These are phyloP conservation scores for Thereva unica DNA, from an alignment of 2,888 invertebrate species.

Conservation along the genomic window DNA sequence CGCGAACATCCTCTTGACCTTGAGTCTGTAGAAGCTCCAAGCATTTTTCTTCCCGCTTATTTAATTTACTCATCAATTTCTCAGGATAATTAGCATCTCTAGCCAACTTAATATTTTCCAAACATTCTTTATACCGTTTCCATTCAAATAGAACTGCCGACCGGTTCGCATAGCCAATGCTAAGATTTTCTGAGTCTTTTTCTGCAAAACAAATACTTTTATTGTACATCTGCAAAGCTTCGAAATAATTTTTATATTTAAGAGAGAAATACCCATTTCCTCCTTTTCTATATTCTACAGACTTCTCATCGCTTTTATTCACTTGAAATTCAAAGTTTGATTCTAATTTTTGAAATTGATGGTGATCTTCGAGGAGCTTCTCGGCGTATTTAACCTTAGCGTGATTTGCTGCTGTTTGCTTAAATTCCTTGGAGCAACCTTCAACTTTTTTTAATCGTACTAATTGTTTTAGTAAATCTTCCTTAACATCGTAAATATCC, in stretches of 20 bases:
- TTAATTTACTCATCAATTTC: constrained; percentile 65
- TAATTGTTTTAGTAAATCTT: constrained; percentile 54
- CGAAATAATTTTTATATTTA: constrained; percentile 59
- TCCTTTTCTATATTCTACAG: constrained; percentile 62
- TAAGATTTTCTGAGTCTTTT: constrained; percentile 62
- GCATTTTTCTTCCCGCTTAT: constrained; percentile 64
- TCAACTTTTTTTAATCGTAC: constrained; percentile 53
- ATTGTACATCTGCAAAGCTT: constrained; percentile 64
- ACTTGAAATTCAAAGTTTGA: constrained; percentile 52
- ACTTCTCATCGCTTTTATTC: constrained; percentile 60
- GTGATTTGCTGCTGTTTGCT: constrained; percentile 52
- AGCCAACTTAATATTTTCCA: constrained; percentile 70
- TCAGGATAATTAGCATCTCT: constrained; percentile 66
- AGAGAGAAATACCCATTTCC: constrained; percentile 64
- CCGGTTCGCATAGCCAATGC: constrained; percentile 73
- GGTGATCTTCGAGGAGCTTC: constrained; percentile 53
- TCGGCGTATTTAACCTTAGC: constrained; percentile 55
- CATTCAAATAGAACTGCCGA: constrained; percentile 73
- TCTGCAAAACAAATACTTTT: constrained; percentile 68
- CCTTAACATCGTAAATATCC: constrained; percentile 57
- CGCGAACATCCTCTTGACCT: constrained; percentile 47
- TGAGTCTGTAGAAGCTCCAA: constrained; percentile 49
- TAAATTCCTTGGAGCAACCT: constrained; percentile 55
- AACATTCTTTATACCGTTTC: constrained; percentile 67
- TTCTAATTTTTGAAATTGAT: constrained; percentile 55